These are phyloP conservation scores for Allolobophora icterica DNA, from an alignment of 2,888 invertebrate species.

Conservation along the genomic window DNA sequence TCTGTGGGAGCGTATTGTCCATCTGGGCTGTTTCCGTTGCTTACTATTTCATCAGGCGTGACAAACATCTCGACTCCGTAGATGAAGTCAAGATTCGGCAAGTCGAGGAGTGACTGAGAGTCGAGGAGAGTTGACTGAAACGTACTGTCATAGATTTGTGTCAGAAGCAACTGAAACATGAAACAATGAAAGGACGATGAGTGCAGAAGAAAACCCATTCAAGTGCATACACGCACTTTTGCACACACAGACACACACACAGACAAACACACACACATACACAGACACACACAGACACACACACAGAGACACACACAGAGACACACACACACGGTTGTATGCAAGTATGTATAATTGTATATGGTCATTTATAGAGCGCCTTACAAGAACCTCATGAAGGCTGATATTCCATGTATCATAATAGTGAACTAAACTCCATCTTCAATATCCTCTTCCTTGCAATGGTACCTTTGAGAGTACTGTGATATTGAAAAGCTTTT, in stretches of 20 bases:
- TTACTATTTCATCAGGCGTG: background rate
- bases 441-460: too few relatives aligned
- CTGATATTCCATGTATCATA: too few relatives aligned
- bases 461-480: background rate
- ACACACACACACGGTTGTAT: too few relatives aligned
- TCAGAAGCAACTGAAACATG: slow-evolving; percentile 12
- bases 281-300: too few relatives aligned
- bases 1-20: background rate
- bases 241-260: too few relatives aligned
- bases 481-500: background rate
- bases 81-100: background rate
- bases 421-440: too few relatives aligned
- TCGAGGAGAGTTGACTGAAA: slow-evolving; percentile 18
- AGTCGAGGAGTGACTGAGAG: background rate
- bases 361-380: too few relatives aligned
- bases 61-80: background rate
- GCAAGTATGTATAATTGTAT: too few relatives aligned
- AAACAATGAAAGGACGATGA: background rate
- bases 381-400: too few relatives aligned
- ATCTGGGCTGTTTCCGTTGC: background rate
- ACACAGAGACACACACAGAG: too few relatives aligned
- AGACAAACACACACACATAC: background rate
- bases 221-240: background rate
- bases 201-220: background rate
- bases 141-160: slow-evolving; percentile 6